These are phyloP conservation scores for Gerris buenoi DNA, from an alignment of 1,140 invertebrate species.

Conservation along the genomic window DNA sequence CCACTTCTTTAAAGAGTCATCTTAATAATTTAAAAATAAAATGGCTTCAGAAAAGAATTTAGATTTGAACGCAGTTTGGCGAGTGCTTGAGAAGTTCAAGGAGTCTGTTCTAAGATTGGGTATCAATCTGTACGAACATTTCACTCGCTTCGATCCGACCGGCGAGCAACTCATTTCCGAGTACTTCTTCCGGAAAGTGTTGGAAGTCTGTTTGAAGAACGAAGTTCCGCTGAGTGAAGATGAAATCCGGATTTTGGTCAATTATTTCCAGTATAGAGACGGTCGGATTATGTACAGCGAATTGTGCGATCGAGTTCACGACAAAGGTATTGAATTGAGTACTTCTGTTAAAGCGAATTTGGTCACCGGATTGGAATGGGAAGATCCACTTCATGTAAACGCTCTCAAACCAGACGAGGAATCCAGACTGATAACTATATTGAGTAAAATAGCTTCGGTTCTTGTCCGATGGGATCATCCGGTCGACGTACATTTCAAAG, in stretches of 20 bases:
- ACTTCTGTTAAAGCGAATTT: not conserved
- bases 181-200: not conserved
- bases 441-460: not conserved
- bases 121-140: conserved; percentile 9
- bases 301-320: not conserved
- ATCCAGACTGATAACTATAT: not conserved
- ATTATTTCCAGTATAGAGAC: not conserved
- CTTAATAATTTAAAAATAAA: not conserved
- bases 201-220: not conserved
- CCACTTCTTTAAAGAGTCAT: too few relatives aligned
- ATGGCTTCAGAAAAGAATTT: not conserved
- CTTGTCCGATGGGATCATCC: not conserved
- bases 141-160: not conserved
- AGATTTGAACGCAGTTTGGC: not conserved
- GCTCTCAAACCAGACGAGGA: not conserved
- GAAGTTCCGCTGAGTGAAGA: not conserved
- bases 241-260: not conserved
- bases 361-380: not conserved
- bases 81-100: not conserved
- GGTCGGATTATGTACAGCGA: not conserved
- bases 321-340: not conserved
- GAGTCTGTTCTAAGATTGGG: not conserved
- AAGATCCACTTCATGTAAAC: not conserved
- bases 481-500: not conserved
- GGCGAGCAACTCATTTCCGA: not conserved